phyloP scores from a whole-genome alignment of 2,888 invertebrate genomes.

The Tipula unca region DNA sequence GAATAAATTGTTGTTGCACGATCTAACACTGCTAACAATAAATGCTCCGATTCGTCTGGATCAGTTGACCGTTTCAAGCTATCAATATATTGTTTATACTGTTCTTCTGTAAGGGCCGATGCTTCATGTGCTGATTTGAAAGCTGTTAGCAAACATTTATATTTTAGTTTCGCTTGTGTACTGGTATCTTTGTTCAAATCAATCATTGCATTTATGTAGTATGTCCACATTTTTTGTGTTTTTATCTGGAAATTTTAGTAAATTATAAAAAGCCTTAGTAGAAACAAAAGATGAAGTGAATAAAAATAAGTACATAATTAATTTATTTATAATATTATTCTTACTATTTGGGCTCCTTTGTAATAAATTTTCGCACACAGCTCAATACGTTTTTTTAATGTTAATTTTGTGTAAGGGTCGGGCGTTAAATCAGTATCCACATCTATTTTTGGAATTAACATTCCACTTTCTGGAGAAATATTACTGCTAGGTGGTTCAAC shows the following conservation, averaged over 20 bases:
- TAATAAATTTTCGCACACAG: conserved; percentile 45
- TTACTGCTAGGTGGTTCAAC: neutral
- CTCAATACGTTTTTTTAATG: conserved; percentile 42
- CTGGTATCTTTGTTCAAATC: conserved; percentile 45
- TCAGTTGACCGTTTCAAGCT: conserved; percentile 26
- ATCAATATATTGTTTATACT: conserved; percentile 44
- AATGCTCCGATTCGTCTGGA: conserved; percentile 1
- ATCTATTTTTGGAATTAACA: neutral
- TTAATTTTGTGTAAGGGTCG: conserved; percentile 26
- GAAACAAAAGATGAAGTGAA: too few relatives aligned
- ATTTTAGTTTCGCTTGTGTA: conserved; percentile 43
- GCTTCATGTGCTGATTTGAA: conserved; percentile 45
- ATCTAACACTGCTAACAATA: conserved; percentile 29
- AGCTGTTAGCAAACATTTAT: conserved; percentile 44
- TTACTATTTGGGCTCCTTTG: conserved; percentile 41
- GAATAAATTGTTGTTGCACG: conserved; percentile 44
- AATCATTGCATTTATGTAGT: conserved; percentile 49
- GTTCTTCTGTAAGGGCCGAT: conserved; percentile 43
- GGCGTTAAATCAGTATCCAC: neutral
- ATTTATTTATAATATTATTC: neutral
- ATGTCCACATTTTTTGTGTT: conserved; percentile 47
- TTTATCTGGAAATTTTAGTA: conserved; percentile 32
- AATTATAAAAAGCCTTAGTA: too few relatives aligned
- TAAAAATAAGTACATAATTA: neutral
- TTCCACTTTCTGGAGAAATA: neutral